Evolutionary conservation across 1,140 invertebrate genomes (phyloP).

Genomic region (Hirudo medicinalis): DNA sequence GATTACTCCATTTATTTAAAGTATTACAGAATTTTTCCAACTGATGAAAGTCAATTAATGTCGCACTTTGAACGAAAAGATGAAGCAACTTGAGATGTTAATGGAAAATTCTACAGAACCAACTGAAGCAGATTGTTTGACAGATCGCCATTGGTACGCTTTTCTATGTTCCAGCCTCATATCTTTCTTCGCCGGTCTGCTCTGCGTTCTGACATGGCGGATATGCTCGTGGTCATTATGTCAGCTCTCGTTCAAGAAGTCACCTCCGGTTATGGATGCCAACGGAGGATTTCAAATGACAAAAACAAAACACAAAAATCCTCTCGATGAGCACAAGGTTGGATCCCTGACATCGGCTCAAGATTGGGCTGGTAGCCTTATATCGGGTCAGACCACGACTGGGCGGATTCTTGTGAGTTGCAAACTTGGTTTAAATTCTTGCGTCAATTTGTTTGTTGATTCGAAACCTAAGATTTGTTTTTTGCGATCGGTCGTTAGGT

Average conservation of each 20-base stretch:
- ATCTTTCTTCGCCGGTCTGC: constrained; percentile 73
- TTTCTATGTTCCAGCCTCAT: constrained; percentile 90
- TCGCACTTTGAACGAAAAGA: too few relatives aligned
- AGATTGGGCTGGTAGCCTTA: constrained; percentile 98
- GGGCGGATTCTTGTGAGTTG: constrained; percentile 83
- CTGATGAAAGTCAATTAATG: too few relatives aligned
- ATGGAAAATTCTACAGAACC: neutral
- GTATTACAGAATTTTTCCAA: too few relatives aligned
- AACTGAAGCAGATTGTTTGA: neutral
- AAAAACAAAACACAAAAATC: constrained; percentile 19
- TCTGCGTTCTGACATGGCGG: constrained; percentile 70
- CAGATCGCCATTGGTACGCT: constrained; percentile 30
- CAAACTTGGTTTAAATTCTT: neutral
- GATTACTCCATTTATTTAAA: too few relatives aligned
- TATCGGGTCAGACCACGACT: constrained; percentile 97
- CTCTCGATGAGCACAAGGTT: constrained; percentile 38
- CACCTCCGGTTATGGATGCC: constrained; percentile 30
- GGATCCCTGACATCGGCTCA: constrained; percentile 76
- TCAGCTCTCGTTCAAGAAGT: constrained; percentile 61
- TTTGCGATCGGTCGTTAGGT: constrained; percentile 46
- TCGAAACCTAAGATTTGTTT: neutral
- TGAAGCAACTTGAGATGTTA: too few relatives aligned
- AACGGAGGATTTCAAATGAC: constrained; percentile 30
- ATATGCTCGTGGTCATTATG: constrained; percentile 80
- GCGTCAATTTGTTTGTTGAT: neutral